Conservation (phyloP, 2,888 invertebrate genomes). For the Frankliniella fusca region DNA sequence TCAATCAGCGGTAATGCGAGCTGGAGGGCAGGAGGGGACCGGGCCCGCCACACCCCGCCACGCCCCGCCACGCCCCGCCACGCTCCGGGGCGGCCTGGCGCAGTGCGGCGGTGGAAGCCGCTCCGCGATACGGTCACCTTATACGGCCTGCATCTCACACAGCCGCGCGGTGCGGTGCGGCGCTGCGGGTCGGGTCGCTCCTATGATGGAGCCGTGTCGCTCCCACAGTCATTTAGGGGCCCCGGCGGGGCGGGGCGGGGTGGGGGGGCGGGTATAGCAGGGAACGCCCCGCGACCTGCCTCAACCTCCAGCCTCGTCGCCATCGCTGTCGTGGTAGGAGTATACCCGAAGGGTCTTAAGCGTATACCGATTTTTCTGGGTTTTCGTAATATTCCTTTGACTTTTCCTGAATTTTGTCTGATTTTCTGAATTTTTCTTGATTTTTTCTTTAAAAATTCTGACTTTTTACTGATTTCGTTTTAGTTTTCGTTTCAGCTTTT, state of each 20-base stretch:
- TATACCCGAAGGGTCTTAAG: too few relatives aligned
- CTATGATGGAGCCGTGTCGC: background rate
- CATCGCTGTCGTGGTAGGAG: too few relatives aligned
- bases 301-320: too few relatives aligned
- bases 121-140: background rate
- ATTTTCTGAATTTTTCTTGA: too few relatives aligned
- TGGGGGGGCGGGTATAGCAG: too few relatives aligned
- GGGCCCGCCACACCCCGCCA: background rate
- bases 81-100: background rate
- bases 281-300: too few relatives aligned
- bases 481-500: too few relatives aligned
- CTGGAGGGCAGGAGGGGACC: background rate
- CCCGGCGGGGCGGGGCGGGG: background rate
- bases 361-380: too few relatives aligned
- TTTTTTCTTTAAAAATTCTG: too few relatives aligned
- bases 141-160: slow-evolving; percentile 16
- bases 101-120: background rate
- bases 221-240: background rate
- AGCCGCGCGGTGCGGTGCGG: background rate
- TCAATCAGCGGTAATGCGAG: slow-evolving; percentile 3
- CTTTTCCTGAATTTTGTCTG: too few relatives aligned
- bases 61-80: background rate
- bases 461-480: too few relatives aligned
- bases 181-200: background rate
- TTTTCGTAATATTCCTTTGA: too few relatives aligned